Percentiles rank a stretch among this genome's conserved stretches.
Conservation (phyloP, 2,888 invertebrate species). For the Dynastes tityus region DNA sequence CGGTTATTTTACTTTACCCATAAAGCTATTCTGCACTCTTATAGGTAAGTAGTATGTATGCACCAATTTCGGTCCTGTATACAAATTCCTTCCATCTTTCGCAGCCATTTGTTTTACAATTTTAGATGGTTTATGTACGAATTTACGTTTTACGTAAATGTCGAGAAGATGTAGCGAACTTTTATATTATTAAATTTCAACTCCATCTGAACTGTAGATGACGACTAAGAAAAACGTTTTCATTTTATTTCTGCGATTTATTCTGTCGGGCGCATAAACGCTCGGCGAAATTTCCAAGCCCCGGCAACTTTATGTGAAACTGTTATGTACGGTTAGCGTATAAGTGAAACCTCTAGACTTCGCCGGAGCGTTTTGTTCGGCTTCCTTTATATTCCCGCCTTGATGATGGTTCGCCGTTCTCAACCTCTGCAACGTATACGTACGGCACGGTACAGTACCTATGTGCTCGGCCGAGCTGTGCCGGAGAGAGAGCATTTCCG, state of each 20-base stretch:
- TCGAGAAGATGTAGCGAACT: constrained; percentile 5
- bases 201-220: constrained; percentile 11
- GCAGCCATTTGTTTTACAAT: too few species aligned
- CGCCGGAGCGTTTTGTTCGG: constrained; percentile 47
- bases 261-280: constrained; percentile 42
- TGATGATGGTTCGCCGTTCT: constrained; percentile 44
- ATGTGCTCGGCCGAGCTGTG: constrained; percentile 19
- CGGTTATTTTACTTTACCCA: too few species aligned
- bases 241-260: constrained; percentile 44
- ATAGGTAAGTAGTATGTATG: too few species aligned
- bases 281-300: constrained; percentile 28
- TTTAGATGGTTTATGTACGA: too few species aligned
- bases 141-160: too few species aligned
- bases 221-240: constrained; percentile 33
- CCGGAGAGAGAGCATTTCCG: constrained; percentile 57
- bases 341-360: constrained; percentile 44
- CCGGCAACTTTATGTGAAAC: constrained; percentile 42
- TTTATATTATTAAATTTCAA: constrained; percentile 27
- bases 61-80: too few species aligned
- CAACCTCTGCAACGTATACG: constrained; percentile 48
- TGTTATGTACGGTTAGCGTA: constrained; percentile 39
- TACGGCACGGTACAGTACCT: constrained; percentile 28
- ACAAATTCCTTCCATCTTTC: too few species aligned
- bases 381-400: constrained; percentile 43
- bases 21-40: too few species aligned